Percentiles rank a stretch among this genome's conserved stretches.
Conservation (phyloP, 2,113 vertebrate species). For the Ptychochromis oligacanthus region DNA sequence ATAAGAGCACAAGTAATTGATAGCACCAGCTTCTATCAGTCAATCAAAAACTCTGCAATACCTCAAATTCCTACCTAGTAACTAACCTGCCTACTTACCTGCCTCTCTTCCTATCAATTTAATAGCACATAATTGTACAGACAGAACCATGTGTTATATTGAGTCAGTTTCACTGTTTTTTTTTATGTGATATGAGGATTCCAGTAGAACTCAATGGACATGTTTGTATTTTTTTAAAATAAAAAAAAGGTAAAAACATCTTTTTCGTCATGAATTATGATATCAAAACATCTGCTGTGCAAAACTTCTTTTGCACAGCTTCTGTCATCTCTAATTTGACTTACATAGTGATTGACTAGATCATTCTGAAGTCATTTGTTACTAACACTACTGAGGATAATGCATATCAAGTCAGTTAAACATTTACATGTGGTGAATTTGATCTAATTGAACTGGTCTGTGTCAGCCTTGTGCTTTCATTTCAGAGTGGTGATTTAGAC, state of each 20-base stretch:
- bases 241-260: background rate
- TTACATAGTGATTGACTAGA: conserved; percentile 65
- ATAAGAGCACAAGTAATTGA: background rate
- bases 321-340: conserved; percentile 31
- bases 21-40: background rate
- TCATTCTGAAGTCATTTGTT: conserved; percentile 69
- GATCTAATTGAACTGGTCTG: conserved; percentile 57
- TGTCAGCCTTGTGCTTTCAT: conserved; percentile 51
- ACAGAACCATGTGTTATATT: background rate
- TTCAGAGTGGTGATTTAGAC: conserved; percentile 65
- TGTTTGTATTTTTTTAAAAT: background rate
- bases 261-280: background rate
- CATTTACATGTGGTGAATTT: conserved; percentile 66
- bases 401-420: conserved; percentile 73
- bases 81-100: background rate
- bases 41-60: background rate
- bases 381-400: conserved; percentile 66
- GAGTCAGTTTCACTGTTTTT: background rate
- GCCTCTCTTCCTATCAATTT: background rate
- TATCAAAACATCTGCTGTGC: conserved; percentile 9
- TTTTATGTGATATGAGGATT: background rate
- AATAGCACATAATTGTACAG: background rate
- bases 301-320: conserved; percentile 3
- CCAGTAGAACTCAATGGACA: background rate
- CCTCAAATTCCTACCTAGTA: background rate